Evolutionary conservation across 1,140 invertebrate species (phyloP), one percentile per base, ranked within the genome.

Genomic region (Sesamia nonagrioides): DNA sequence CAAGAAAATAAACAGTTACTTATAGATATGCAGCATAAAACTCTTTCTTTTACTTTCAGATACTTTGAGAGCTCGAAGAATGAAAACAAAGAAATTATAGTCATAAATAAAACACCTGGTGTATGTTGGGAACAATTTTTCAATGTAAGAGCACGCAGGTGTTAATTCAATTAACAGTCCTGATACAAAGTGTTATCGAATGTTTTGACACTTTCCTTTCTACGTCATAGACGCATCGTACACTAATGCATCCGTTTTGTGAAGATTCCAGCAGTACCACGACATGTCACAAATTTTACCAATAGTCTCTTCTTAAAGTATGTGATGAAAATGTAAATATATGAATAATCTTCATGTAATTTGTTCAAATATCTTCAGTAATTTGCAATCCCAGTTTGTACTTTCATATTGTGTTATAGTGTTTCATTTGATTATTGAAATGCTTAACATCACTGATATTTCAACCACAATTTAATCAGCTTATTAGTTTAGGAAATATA

Each of bases 111-210:
- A 72, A 72, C 69, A 72, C 50, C 50, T 37, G 69, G 42, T 40
- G n/a, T 40, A 18, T 17, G 69, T 52, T 56, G 48, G 42, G 27
- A 37, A 45, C 42, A 2, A 54, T 72, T 54, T 48, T 21, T 52
- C 48, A 72, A 69, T 6, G 21, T n/a, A 69, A 27, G 1, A 33
- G 50, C 48, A 50, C 42, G 66, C 68, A 77, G 45, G 76, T 71
- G 66, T 71, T 63, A 78, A 71, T 78, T 68, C 50, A 78, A 71
- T 78, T 71, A 71, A 66, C 50, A 52, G 9, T 66, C 37, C 11
- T 21, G 40, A 52, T 61, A 48, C 40, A 61, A 61, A 58, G 27
- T 18, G 60, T 37, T 68, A 42, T 68, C 63, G 50, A 17, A 1
- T 66, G 40, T 33, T 6, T 54, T 45, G 75, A 68, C 75, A 77